Evolutionary conservation across 2,888 invertebrate species (phyloP).

Genomic region (Leucophora obtusa): DNA sequence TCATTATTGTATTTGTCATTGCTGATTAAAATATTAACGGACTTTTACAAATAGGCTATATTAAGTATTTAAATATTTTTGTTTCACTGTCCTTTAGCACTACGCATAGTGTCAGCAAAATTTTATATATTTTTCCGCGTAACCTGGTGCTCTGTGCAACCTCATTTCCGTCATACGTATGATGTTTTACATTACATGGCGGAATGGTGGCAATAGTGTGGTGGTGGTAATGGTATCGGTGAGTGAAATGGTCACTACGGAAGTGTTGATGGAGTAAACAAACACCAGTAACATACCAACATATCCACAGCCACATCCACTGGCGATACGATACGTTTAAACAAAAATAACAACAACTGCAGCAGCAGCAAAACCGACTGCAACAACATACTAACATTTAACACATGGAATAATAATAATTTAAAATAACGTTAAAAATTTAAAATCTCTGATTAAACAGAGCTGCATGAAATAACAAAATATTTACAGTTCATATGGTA

Average conservation of each 20-base stretch:
- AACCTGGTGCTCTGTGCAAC: slow-evolving; percentile 64
- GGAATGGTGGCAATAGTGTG: slow-evolving; percentile 51
- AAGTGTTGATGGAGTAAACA: slow-evolving; percentile 65
- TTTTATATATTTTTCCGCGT: slow-evolving; percentile 50
- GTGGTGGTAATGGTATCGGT: slow-evolving; percentile 33
- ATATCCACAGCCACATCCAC: slow-evolving; percentile 64
- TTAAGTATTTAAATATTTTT: too few relatives aligned
- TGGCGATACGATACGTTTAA: slow-evolving; percentile 7
- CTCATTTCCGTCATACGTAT: slow-evolving; percentile 61
- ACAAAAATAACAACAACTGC: slow-evolving; percentile 28
- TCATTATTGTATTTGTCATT: too few relatives aligned
- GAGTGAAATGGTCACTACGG: slow-evolving; percentile 59
- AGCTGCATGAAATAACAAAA: slow-evolving; percentile 21
- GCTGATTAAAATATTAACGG: too few relatives aligned
- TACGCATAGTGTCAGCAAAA: slow-evolving; percentile 53
- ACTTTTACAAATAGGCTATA: too few relatives aligned
- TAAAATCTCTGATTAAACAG: background rate
- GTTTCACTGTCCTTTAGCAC: slow-evolving; percentile 4
- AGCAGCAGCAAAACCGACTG: slow-evolving; percentile 4
- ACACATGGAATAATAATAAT: background rate
- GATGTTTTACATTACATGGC: slow-evolving; percentile 55
- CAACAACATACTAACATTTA: slow-evolving; percentile 12
- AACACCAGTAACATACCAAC: slow-evolving; percentile 64
- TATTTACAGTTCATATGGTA: background rate
- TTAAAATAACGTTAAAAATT: slow-evolving; percentile 7